Base-by-base conservation (phyloP, 2,797 vertebrate genomes). In the Chloroceryle amazona region DNA sequence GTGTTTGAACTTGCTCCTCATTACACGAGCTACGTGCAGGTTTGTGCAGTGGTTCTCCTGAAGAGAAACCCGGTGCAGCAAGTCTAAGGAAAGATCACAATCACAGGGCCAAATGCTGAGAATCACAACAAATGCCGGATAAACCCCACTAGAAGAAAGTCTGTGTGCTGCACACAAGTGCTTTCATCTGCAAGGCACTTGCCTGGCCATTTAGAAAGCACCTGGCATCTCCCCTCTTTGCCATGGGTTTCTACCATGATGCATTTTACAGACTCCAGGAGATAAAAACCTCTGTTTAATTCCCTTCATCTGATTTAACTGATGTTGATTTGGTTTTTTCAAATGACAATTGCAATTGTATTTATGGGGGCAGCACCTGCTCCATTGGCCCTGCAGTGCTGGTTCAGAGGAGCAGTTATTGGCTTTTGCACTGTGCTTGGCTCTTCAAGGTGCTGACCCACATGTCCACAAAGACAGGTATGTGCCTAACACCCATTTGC, bases 391-490 rank as follows among this genome's bases (percentile, higher is more conserved):
- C 42, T 66, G 22, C 44, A 91, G 5, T 68, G 80, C 44, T 86
- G 89, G 65, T 81, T 65, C 70, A 68, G 23, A 68, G 37, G 20
- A 81, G 65, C 20, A 25, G n/a, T 3, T 0, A 0, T 1, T 1
- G 0, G 22, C 33, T 71, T 87, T 61, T 31, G n/a, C 33, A 19
- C 19, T n/a, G 39, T 3, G 0, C 71, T 78, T 62, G 54, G 28
- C 29, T 49, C 14, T 10, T 52, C 55, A 17, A 1, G 3, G 21
- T 55, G 39, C 70, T 49, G 49, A 44, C 11, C 37, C 33, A 31
- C 1, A 1, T 2, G 0, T 14, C 54, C 8, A 0, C 33, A 28
- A 15, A 23, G 61, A 61, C 49, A 39, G 41, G 29, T 10, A 8
- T 2, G 39, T 33, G 55, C 26, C 55, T 47, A 68, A 57, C 41